These are phyloP conservation scores for Scomberomorus guttatus DNA, from an alignment of 2,797 vertebrate genomes.

Conservation along the genomic window DNA sequence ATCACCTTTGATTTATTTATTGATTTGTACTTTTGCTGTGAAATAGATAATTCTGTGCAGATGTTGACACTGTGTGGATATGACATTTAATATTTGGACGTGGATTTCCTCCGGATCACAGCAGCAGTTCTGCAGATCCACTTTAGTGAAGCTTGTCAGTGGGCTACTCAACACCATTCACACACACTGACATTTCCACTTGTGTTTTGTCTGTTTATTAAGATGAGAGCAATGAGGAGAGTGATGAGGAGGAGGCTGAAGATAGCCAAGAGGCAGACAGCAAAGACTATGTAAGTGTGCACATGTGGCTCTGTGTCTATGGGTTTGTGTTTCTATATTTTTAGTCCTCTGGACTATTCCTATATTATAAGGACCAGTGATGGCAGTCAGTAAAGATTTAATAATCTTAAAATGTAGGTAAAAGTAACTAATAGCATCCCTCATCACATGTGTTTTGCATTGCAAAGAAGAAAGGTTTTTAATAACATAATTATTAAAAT, in stretches of 20 bases:
- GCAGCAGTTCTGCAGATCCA: not conserved
- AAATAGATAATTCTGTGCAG: too few relatives aligned
- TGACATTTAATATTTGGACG: too few relatives aligned
- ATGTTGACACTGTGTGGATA: not conserved
- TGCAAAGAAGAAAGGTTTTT: too few relatives aligned
- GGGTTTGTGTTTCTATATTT: not conserved
- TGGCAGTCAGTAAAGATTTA: too few relatives aligned
- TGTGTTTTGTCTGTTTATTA: not conserved
- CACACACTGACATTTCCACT: not conserved
- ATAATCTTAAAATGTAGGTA: too few relatives aligned
- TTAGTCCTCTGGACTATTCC: not conserved
- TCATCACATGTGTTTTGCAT: too few relatives aligned
- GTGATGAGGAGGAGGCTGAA: conserved; percentile 57
- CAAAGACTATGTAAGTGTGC: conserved; percentile 57
- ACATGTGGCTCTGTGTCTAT: not conserved
- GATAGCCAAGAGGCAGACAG: conserved; percentile 45
- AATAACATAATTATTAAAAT: too few relatives aligned
- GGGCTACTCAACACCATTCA: not conserved
- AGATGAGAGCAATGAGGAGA: conserved; percentile 54
- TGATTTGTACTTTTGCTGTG: not conserved
- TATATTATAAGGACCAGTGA: too few relatives aligned
- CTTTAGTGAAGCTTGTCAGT: not conserved
- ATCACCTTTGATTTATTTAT: not conserved
- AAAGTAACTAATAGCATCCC: too few relatives aligned
- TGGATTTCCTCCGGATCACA: not conserved